Conservation (phyloP, 2,113 vertebrate genomes). For the Ptilonorhynchus violaceus region DNA sequence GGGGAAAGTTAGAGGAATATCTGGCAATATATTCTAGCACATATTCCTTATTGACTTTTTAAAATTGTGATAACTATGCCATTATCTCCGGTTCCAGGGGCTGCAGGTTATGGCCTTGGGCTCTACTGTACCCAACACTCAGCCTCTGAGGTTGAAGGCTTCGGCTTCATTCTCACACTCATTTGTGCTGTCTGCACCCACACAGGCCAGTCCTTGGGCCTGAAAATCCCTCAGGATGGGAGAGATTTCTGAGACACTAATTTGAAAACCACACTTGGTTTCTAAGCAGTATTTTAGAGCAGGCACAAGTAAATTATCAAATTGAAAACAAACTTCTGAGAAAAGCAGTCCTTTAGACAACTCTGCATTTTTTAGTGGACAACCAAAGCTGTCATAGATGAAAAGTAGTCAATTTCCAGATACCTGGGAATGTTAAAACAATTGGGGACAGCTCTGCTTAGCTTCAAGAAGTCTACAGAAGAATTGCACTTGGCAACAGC, state of each 20-base stretch:
- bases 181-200: background rate
- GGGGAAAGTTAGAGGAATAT: background rate
- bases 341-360: background rate
- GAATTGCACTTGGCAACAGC: background rate
- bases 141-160: background rate
- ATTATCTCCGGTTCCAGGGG: background rate
- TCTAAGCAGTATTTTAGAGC: background rate
- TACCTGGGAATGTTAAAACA: background rate
- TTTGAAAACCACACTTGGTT: background rate
- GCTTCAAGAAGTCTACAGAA: background rate
- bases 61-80: accelerated
- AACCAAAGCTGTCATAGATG: background rate
- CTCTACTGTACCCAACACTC: background rate
- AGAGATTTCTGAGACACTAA: background rate
- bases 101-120: accelerated
- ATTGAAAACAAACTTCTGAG: background rate
- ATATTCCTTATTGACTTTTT: background rate
- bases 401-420: background rate
- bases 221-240: background rate
- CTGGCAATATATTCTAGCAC: background rate
- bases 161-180: background rate
- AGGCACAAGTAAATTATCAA: background rate
- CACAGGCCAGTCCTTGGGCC: background rate
- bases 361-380: background rate
- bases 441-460: background rate